Percentiles rank a stretch among this genome's conserved stretches.
Evolutionary conservation across 2,113 vertebrate genomes (phyloP).

Genomic region (Boulengeromyrus knoepffleri): DNA sequence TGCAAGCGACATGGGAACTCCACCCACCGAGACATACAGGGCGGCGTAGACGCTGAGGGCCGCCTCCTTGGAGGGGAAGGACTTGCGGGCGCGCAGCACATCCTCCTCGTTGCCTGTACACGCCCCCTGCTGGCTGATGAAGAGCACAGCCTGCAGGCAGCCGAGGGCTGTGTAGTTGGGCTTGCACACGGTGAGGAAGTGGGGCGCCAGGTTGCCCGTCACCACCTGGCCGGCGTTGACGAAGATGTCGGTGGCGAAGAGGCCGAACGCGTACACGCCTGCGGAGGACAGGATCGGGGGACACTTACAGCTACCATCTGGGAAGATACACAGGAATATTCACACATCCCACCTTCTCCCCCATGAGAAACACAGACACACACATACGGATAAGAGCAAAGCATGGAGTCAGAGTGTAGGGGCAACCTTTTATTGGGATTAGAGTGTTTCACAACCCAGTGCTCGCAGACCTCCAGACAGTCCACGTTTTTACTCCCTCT

Average conservation of each 20-base stretch:
- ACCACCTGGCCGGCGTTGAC: constrained; percentile 84
- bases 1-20: neutral
- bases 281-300: constrained; percentile 32
- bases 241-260: constrained; percentile 85
- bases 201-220: constrained; percentile 81
- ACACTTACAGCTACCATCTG: neutral
- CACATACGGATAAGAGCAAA: neutral
- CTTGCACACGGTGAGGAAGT: constrained; percentile 83
- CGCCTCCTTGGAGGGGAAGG: constrained; percentile 86
- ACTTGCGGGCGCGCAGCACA: constrained; percentile 75
- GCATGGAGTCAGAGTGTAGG: neutral
- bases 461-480: neutral
- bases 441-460: neutral
- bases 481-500: neutral
- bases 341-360: neutral
- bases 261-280: constrained; percentile 84
- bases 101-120: constrained; percentile 77
- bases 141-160: constrained; percentile 68
- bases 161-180: constrained; percentile 83
- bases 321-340: neutral
- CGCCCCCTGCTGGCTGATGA: constrained; percentile 73
- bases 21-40: constrained; percentile 80
- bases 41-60: constrained; percentile 79
- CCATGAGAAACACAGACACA: neutral
- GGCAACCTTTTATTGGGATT: neutral